These are phyloP conservation scores for Sinelater perroti DNA, from an alignment of 2,888 invertebrate genomes.

Conservation along the genomic window DNA sequence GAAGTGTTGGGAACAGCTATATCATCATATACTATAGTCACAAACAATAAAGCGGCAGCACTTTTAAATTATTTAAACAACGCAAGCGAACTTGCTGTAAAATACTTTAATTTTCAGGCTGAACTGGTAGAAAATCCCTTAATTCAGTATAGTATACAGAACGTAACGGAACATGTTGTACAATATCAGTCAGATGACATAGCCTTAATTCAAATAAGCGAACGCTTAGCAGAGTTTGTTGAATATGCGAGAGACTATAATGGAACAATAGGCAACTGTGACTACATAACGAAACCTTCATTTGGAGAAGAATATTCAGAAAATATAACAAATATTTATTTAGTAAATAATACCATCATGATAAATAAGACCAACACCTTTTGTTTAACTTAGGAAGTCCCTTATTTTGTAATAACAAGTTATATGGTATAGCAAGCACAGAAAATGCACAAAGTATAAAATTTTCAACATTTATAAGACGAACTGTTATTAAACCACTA, in stretches of 20 bases:
- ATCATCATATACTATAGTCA: conserved; percentile 25
- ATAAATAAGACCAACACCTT: conserved; percentile 17
- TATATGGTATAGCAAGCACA: conserved; percentile 36
- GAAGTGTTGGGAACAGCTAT: conserved; percentile 28
- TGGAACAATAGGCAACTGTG: conserved; percentile 23
- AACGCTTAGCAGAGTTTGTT: not conserved
- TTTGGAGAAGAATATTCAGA: conserved; percentile 16
- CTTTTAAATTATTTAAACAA: conserved; percentile 3
- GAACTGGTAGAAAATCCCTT: conserved; percentile 22
- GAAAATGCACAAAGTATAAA: conserved; percentile 22
- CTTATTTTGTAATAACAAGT: conserved; percentile 34
- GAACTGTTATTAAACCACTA: too few species aligned
- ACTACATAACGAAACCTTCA: conserved; percentile 25
- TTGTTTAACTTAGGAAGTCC: conserved; percentile 39
- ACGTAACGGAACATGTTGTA: not conserved
- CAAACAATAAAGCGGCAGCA: conserved; percentile 21
- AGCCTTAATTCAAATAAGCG: conserved; percentile 9
- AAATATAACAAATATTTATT: conserved; percentile 9
- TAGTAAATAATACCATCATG: conserved; percentile 12
- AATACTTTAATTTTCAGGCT: conserved; percentile 14
- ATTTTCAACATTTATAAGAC: conserved; percentile 35
- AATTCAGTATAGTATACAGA: conserved; percentile 13
- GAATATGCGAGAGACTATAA: conserved; percentile 11
- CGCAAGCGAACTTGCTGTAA: not conserved
- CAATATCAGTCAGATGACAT: conserved; percentile 14